Base-by-base conservation (phyloP, 37 sponge, comb jelly and placozoan genomes). In the Corticium candelabrum region DNA sequence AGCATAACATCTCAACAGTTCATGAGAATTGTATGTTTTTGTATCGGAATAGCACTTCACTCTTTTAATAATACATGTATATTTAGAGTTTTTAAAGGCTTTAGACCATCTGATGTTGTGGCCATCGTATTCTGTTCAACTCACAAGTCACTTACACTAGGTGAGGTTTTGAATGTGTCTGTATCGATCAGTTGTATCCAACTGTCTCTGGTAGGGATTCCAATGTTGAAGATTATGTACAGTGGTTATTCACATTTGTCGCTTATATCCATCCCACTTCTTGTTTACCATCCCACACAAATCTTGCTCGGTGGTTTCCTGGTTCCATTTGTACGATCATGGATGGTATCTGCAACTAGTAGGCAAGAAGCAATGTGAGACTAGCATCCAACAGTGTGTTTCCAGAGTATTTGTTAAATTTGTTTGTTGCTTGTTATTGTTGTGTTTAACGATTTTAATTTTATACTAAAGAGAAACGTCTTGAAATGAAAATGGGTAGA, bases 91-190 rank as follows among this genome's bases (percentile, higher is more conserved):
- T 50, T 50, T 27, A 11, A 11, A 27, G 11, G 62, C 15, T 80
- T 73, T 70, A 80, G 85, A 21, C 74, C 86, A 3, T 7, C 69
- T 11, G 91, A 94, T 41, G 76, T 83, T 36, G 79, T 97, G 39
- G 87, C 92, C 34, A 78, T 89, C 38, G 77, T 97, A 43, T 97
- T 94, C 79, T 97, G 99, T 87, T 90, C 95, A 31, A 97, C 99
- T n/a, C 99, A 97, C 89, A 97, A 97, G 80, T 89, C 90, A 41
- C 93, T 97, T 32, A 97, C 99, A 57, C 86, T 97, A 56, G 99
- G 94, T 93, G 40, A 50, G 84, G 67, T 2, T 37, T 1, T 2
- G 0, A 2, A 15, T 32, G 33, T 77, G 15, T 33, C n/a, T 36
- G 32, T 82, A 84, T 77, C 1, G 34, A 76, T 4, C 1, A 38